Conservation (phyloP, 2,113 vertebrate genomes). For the Bufo bufo region DNA sequence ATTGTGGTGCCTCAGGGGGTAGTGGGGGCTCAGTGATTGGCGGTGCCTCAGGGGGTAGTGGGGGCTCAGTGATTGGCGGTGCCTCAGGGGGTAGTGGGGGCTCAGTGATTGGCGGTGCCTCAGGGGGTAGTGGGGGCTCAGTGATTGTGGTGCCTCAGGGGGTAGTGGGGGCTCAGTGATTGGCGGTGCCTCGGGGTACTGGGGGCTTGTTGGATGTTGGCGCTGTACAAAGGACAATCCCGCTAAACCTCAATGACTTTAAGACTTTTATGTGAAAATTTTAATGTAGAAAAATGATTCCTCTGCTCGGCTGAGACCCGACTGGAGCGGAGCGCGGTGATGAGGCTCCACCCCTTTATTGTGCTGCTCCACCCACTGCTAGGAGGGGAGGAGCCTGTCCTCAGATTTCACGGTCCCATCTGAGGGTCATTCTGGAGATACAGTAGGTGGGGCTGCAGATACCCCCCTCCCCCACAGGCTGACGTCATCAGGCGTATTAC, state of each 20-base stretch:
- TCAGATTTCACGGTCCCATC: neutral
- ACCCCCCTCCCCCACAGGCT: neutral
- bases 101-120: too few species aligned
- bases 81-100: too few species aligned
- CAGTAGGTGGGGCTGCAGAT: neutral
- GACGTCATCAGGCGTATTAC: neutral
- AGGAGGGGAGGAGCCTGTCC: neutral
- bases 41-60: too few species aligned
- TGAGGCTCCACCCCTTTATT: neutral
- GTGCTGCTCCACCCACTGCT: neutral
- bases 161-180: too few species aligned
- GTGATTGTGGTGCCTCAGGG: too few species aligned
- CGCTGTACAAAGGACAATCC: neutral
- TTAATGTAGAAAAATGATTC: neutral
- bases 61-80: too few species aligned
- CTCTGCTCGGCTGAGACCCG: neutral
- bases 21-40: too few species aligned
- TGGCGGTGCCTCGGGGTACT: too few species aligned
- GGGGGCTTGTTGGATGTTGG: too few species aligned
- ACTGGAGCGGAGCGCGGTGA: neutral
- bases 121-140: too few species aligned
- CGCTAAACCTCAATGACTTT: neutral
- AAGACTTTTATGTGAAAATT: neutral
- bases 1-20: too few species aligned
- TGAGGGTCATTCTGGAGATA: neutral